Evolutionary conservation across 1,140 invertebrate species (phyloP), one percentile per base, ranked within the genome.

Genomic region (Eurosta solidaginis): DNA sequence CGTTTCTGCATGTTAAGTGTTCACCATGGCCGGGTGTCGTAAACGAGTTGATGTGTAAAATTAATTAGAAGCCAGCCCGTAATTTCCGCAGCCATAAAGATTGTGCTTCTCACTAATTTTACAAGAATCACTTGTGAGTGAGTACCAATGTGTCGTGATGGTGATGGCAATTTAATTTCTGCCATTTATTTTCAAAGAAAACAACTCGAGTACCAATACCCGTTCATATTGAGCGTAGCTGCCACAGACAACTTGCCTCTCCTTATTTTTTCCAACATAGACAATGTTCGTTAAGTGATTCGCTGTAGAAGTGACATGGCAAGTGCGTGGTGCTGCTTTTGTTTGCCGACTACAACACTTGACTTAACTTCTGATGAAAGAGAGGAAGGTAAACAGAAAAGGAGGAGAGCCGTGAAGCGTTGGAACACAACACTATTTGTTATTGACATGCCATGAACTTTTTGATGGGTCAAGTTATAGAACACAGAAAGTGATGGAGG

Each of bases 141-240:
- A 54, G 50, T 54, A 10, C 50, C 50, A 27, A 25, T 54, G 50
- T 54, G 50, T 20, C 9, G n/a, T n/a, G n/a, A n/a, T n/a, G 22
- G 25, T 54, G 50, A 54, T 54, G 50, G 25, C 25, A n/a, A 54
- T 54, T 54, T 27, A 54, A 54, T 54, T 54, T 54, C 50, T 54
- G n/a, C 25, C 50, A 25, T 25, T 25, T 25, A 25, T 54, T 54
- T 54, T 54, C 50, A 54, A 44, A 54, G 20, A 25, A 10, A 54
- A 54, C 9, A 25, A 27, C 50, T 22, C 14, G 50, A 25, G 20
- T 54, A 25, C 22, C 50, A 54, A 54, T 54, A 20, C 50, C 10
- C 50, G n/a, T 0, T 1, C 17, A 3, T 12, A 20, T 20, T 12
- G 50, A 6, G 50, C n/a, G n/a, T n/a, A n/a, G n/a, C n/a, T n/a